Conservation (phyloP, 2,888 invertebrate species). For the Colletes collaris region DNA sequence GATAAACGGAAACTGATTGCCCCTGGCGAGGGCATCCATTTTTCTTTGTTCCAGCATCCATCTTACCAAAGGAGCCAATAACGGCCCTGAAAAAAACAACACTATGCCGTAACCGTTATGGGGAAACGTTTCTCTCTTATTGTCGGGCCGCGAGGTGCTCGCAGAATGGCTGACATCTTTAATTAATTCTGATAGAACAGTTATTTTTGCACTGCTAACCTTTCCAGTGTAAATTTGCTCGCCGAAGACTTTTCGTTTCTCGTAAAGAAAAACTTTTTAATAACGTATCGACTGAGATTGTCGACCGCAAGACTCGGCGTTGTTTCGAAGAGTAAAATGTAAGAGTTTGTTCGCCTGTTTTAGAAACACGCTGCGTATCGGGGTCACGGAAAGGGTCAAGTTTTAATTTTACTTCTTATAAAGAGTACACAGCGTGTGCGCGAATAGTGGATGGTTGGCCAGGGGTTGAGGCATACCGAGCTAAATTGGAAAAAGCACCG, state of each 20-base stretch:
- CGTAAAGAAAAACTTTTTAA: no score
- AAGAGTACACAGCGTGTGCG: slow-evolving; percentile 22
- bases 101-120: slow-evolving; percentile 7
- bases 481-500: slow-evolving; percentile 65
- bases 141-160: no score
- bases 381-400: slow-evolving; percentile 24
- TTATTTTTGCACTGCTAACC: no score
- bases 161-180: no score
- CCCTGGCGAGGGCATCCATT: slow-evolving; percentile 31
- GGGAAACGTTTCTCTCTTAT: no score
- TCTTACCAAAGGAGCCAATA: slow-evolving; percentile 43
- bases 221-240: no score
- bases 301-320: neutral
- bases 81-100: slow-evolving; percentile 47
- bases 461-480: neutral
- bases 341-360: neutral
- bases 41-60: slow-evolving; percentile 39
- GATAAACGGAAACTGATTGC: slow-evolving; percentile 27
- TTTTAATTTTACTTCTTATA: slow-evolving; percentile 45
- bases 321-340: neutral
- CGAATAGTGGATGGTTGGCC: neutral
- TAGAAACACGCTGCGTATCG: neutral
- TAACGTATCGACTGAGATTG: no score
- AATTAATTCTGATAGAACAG: no score
- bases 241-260: no score